Evolutionary conservation across 2,888 invertebrate species (phyloP).

Genomic region (Lobophora halterata): DNA sequence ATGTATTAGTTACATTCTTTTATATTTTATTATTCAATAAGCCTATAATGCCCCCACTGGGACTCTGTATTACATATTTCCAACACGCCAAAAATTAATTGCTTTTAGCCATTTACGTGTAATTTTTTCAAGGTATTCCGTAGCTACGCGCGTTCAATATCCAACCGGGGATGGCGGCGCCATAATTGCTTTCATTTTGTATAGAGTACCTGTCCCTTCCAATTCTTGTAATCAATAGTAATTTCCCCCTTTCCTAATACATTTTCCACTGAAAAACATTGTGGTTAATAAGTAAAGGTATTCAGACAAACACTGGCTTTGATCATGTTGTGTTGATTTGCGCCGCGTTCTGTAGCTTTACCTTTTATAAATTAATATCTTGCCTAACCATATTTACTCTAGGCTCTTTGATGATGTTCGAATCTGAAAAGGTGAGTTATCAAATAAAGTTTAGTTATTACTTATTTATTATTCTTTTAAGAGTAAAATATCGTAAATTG

Average conservation of each 20-base stretch:
- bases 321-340: slow-evolving; percentile 41
- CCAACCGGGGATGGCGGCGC: no score
- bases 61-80: no score
- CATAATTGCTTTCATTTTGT: slow-evolving; percentile 12
- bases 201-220: slow-evolving; percentile 5
- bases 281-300: slow-evolving; percentile 31
- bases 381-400: not conserved
- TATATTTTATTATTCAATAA: no score
- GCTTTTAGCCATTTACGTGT: no score
- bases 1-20: no score
- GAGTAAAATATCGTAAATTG: no score
- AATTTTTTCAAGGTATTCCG: no score
- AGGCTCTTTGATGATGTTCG: not conserved
- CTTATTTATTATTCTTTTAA: no score
- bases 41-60: no score
- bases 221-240: slow-evolving; percentile 16
- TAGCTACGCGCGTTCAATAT: slow-evolving; percentile 2
- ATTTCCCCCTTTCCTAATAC: slow-evolving; percentile 9
- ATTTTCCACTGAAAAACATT: slow-evolving; percentile 14
- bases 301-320: slow-evolving; percentile 39
- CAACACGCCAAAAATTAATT: no score
- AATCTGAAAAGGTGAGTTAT: no score
- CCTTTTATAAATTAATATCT: slow-evolving; percentile 16
- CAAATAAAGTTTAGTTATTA: no score
- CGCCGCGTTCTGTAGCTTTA: not conserved